phyloP scores from a whole-genome alignment of 2,113 vertebrate species.

The Notothenia coriiceps region DNA sequence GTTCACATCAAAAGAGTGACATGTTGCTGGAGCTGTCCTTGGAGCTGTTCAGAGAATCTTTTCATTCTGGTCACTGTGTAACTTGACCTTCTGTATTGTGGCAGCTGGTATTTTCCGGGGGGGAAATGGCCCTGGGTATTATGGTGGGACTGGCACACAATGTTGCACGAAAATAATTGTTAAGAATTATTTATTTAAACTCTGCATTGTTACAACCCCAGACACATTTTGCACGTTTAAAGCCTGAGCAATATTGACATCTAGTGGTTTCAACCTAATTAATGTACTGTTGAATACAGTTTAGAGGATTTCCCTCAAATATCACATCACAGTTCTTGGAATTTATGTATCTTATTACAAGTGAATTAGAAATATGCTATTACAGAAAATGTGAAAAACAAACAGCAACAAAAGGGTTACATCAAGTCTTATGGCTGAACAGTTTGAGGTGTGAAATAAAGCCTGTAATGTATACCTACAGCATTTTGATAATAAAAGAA shows the following conservation, averaged over 20 bases:
- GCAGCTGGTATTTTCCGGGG: conserved; percentile 49
- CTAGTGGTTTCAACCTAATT: conserved; percentile 48
- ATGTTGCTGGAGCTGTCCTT: conserved; percentile 32
- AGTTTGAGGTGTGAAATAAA: background rate
- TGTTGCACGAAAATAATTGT: conserved; percentile 16
- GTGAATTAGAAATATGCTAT: background rate
- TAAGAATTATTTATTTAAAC: conserved; percentile 27
- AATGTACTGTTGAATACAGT: conserved; percentile 7
- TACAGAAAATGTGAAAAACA: background rate
- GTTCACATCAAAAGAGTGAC: conserved; percentile 9
- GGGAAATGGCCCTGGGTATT: conserved; percentile 54
- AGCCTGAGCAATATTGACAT: conserved; percentile 64
- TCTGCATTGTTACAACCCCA: background rate
- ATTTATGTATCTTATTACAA: background rate
- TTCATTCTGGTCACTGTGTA: conserved; percentile 57
- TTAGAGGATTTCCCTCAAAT: background rate
- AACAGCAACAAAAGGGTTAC: no score
- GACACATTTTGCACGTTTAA: conserved; percentile 22
- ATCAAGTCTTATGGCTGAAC: background rate
- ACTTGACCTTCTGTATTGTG: conserved; percentile 62
- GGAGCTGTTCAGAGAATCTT: conserved; percentile 30
- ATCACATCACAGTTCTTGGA: background rate
- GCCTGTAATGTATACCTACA: background rate
- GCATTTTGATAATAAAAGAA: background rate
- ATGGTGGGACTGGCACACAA: conserved; percentile 30